Evolutionary conservation across 2,888 invertebrate species (phyloP), one percentile per base, ranked within the genome.

Genomic region (Melipona beecheii): DNA sequence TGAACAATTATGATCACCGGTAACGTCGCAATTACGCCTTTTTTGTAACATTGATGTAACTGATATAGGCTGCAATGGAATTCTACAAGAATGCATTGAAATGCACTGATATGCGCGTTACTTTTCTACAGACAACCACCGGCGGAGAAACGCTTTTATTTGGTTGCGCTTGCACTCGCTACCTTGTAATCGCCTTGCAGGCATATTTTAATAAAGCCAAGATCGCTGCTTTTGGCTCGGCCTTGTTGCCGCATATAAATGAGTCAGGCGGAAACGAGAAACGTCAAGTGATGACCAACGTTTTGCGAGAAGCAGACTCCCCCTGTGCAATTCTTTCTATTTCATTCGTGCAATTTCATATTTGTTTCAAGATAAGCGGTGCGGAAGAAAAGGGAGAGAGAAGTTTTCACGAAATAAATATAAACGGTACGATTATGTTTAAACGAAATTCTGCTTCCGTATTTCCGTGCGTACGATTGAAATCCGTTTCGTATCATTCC

Each of bases 191-290:
- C 78, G 71, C 65, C 70, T 78, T 78, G 78, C 78, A 78, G 71
- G 60, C 79, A 81, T 76, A 81, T 89, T 88, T 89, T 83, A 89
- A 89, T 85, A 85, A 83, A 81, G 78, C 70, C 82, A 78, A 86
- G 89, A 88, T 83, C 85, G 81, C 83, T 69, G 85, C 83, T 90
- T 90, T 89, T 87, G 89, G 89, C 81, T 56, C 78, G 89, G 84
- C 90, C 89, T 89, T 89, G 89, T 75, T 56, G 72, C 71, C 73
- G 78, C 82, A 75, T 65, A 76, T 75, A 87, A 86, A 82, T 90
- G 90, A 89, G 88, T 90, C 90, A 88, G 81, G 78, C 90, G 88
- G 89, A 89, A 89, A 88, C 84, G 83, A 84, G 83, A 77, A 85
- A 87, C 83, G 84, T 83, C 85, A 77, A 86, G 81, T 56, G 87